These are phyloP conservation scores for Brachirus orientalis DNA, from an alignment of 2,113 vertebrate genomes.

Conservation along the genomic window DNA sequence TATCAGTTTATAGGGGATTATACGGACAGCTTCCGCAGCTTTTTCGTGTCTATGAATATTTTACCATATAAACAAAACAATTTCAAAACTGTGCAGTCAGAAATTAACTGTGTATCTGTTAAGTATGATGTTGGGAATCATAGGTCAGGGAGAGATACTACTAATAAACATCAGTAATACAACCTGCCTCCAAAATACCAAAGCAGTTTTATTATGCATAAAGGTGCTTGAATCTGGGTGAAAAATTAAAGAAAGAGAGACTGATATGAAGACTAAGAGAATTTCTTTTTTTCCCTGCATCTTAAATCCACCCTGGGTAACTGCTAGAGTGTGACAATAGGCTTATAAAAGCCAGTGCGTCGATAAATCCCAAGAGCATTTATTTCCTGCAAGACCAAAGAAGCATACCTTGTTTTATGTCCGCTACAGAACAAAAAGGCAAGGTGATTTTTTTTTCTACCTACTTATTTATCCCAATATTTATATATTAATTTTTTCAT, in stretches of 20 bases:
- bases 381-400: constrained; percentile 71
- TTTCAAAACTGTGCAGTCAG: too few relatives aligned
- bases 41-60: constrained; percentile 72
- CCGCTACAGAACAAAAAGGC: constrained; percentile 48
- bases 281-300: constrained; percentile 63
- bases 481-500: constrained; percentile 57
- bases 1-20: constrained; percentile 70
- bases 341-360: constrained; percentile 76
- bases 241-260: constrained; percentile 27
- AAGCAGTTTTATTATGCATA: constrained; percentile 22
- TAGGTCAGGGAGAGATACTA: constrained; percentile 9
- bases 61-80: too few relatives aligned
- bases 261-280: constrained; percentile 64
- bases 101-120: too few relatives aligned
- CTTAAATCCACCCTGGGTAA: constrained; percentile 73
- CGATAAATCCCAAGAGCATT: constrained; percentile 76
- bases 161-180: constrained; percentile 1
- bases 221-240: too few relatives aligned
- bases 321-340: constrained; percentile 77
- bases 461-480: constrained; percentile 59
- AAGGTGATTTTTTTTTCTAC: constrained; percentile 34
- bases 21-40: constrained; percentile 60
- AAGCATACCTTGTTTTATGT: constrained; percentile 56
- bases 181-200: constrained; percentile 23
- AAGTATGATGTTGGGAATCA: constrained; percentile 18